Base-by-base conservation (phyloP, 2,113 vertebrate genomes). In the Labeo rohita region DNA sequence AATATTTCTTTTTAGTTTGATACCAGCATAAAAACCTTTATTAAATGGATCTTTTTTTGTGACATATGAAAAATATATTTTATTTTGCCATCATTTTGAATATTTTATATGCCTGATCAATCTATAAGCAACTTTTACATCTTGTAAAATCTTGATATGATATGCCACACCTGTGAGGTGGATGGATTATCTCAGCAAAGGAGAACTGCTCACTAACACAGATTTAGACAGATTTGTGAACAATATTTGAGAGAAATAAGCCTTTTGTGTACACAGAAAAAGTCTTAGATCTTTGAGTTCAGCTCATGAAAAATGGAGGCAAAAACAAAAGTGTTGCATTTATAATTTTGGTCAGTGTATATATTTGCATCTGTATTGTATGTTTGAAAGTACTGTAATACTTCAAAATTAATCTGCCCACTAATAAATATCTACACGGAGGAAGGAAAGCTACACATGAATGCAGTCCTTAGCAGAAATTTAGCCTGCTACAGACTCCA, bases 401-500 rank as follows among this genome's bases (percentile, higher is more conserved):
- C 15, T 10, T 70, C 0, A 70, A 39, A 43, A 21, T 10, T 18
- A 7, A 70, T 70, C 66, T 70, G 66, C 15, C 34, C 15, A 39
- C 39, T 1, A 70, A 74, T 47, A 73, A 52, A 52, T 52, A 45
- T 72, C 15, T 47, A n/a, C 2, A 75, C 11, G 8, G 1, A 75
- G 10, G 6, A 75, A 23, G 8, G 16, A 15, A 49, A 49, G 1
- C 72, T 52, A 36, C 8, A 77, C 28, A 34, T 18, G 36, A 43
- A 72, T 4, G 8, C 36, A 43, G 6, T 52, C 23, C 45, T 8
- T 72, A 15, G 13, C 8, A 36, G 49, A 77, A 54, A 21, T 54
- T 2, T 2, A 8, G 21, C 43, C 39, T 73, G 11, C 86, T 91
- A 87, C 56, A 88, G 80, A 68, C 86, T 89, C 81, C 88, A 83